A percentile compares a stretch with the other conserved stretches of the same genome.
These are phyloP conservation scores for Drosophila quadrilineata DNA, from an alignment of 1,140 invertebrate species.

Conservation along the genomic window DNA sequence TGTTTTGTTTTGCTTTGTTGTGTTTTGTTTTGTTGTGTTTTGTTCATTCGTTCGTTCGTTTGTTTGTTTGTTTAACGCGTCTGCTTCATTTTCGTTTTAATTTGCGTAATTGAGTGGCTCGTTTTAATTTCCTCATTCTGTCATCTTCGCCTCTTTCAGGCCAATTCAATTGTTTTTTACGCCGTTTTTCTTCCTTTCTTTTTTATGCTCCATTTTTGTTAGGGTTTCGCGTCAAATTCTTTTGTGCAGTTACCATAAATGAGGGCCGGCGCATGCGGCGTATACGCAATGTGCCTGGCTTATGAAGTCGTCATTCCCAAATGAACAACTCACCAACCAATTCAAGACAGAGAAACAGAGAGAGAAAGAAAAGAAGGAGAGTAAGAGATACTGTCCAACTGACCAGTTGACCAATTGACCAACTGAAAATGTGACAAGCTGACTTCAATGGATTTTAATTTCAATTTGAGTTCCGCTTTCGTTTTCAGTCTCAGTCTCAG, in stretches of 20 bases:
- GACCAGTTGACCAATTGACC: conserved; percentile 30
- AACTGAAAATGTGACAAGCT: conserved; percentile 1
- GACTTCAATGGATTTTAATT: conserved; percentile 9
- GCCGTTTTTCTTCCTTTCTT: not conserved
- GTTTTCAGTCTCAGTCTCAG: conserved; percentile 10
- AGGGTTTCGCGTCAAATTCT: not conserved
- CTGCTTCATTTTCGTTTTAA: conserved; percentile 71
- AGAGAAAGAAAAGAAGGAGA: too few relatives aligned
- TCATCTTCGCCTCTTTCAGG: too few relatives aligned
- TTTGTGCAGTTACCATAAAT: conserved; percentile 29
- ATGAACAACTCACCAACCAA: too few relatives aligned
- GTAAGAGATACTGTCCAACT: not conserved
- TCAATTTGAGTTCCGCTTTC: conserved; percentile 14
- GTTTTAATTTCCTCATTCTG: conserved; percentile 58
- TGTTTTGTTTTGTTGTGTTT: conserved; percentile 16
- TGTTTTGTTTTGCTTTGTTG: not conserved
- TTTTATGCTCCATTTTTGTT: not conserved
- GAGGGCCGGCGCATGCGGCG: conserved; percentile 31
- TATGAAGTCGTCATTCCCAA: conserved; percentile 3
- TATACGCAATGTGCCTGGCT: conserved; percentile 21
- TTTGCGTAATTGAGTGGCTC: conserved; percentile 78
- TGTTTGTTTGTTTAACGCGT: conserved; percentile 50
- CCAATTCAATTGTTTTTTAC: not conserved
- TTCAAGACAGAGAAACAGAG: too few relatives aligned
- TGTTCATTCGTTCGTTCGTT: conserved; percentile 22